Base-by-base conservation (phyloP, 2,888 invertebrate genomes). In the Parthenolecanium corni region DNA sequence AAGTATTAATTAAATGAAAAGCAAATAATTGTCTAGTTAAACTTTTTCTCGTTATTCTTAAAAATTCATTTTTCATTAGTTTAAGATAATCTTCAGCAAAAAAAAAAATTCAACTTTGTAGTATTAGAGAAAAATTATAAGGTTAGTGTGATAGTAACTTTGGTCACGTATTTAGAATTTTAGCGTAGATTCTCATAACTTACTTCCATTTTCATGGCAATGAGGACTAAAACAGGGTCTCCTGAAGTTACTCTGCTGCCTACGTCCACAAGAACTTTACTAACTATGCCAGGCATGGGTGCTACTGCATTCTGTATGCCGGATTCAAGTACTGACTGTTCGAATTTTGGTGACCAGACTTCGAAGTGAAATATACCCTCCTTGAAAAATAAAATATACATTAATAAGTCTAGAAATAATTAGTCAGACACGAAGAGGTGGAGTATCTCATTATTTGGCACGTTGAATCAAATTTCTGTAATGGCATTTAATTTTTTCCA, bases 201-300 rank as follows among this genome's bases (percentile, higher is more conserved):
- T 71, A 82, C 82, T 78, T 98, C 98, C 98, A 99, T 99, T 78
- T 99, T 98, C 98, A 98, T 98, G 0, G 98, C 98, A 67, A 95
- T 93, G 71, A 98, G 85, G 49, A 96, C 87, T 65, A 96, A 84
- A 2, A 99, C 76, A 0, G 89, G 84, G 72, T 97, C 93, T 0
- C 95, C 96, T 72, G 83, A 82, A 66, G 83, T 82, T 3, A 98
- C 93, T 70, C 72, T 68, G 69, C 93, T 87, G 0, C 94, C 95
- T 23, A 80, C 77, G 65, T 80, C 79, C 2, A 97, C 92, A 20
- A 90, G 77, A 53, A 97, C 77, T 73, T 90, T 91, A 71, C 97
- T 95, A 46, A 98, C 78, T 16, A 96, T 82, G 1, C 98, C 98
- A 0, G 97, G 97, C 83, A 98, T 98, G 11, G 97, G 97, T 5